Evolutionary conservation across 2,113 vertebrate species (phyloP), one percentile per base, ranked within the genome.

Genomic region (Sinocyclocheilus anshuiensis): DNA sequence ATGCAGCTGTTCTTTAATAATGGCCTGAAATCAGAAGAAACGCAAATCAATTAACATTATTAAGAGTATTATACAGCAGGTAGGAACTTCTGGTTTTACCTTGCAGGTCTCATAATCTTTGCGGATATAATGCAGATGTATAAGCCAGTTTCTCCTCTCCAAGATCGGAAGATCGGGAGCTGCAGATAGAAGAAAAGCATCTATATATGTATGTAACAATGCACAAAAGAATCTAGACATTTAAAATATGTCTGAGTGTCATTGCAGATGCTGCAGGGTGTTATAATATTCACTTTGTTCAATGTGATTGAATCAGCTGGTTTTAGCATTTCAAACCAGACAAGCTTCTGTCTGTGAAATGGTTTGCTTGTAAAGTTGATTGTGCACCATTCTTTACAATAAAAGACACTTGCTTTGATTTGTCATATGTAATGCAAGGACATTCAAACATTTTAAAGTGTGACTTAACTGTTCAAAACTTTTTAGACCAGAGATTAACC

Each of bases 71-170:
- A 2, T 75, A 24, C 2, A 6, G 24, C n/a, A 29, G 0, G 4
- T 74, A 9, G 29, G 29, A 9, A 55, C 48, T 4, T n/a, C 39
- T 8, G 59, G 5, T 53, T 59, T 94, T 92, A 99, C 98, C 97
- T 99, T 99, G 89, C 98, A 99, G 2, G 96, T 96, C 0, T 98
- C 97, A 12, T 98, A 99, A 91, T 99, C 98, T 90, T 97, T 97
- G 86, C 91, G 95, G 89, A 98, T 96, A 0, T 99, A 99, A 75
- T 98, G 95, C 57, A 98, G 95, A 90, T 99, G 97, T 90, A 99
- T 98, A 71, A 99, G 90, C 98, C 98, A 99, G 94, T 99, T 99
- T 89, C 94, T 96, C 89, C 96, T 96, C 92, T 99, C 98, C 59
- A 96, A 89, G 85, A 97, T 90, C 4, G 97, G 98, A 84, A 98